Evolutionary conservation across 2,888 invertebrate genomes (phyloP), one percentile per base, ranked within the genome.

Genomic region (Prenolepis imparis): DNA sequence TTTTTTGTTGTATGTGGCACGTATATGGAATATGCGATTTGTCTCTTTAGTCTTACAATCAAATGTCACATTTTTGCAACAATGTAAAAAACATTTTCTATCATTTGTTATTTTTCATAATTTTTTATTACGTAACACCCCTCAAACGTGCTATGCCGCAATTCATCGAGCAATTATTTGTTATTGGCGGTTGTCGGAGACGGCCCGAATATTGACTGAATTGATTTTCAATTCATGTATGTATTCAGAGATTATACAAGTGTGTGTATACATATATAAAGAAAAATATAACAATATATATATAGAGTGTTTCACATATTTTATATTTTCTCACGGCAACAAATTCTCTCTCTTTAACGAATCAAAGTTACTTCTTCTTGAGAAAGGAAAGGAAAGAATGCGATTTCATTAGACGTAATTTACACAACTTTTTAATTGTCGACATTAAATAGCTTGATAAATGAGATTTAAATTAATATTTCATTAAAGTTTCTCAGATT

Each of bases 121-220:
- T 70, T 41, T 78, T 59, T 75, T 78, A 44, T n/a, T 41, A 78
- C 28, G 21, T 59, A 21, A 15, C 12, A 70, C 32, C 4, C 32
- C 44, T 72, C n/a, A 21, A 68, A 41, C 21, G 18, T 44, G 36
- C 59, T 59, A 36, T 32, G 48, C 59, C 44, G 44, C 32, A 70
- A 57, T 21, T 70, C 57, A 21, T 41, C 68, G 41, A 70, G 18
- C 67, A 36, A 68, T 77, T 67, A 77, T 66, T 55, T 68, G 68
- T 44, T 55, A 32, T 68, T 44, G 32, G 28, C 28, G 21, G 32
- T 78, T 32, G 21, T 15, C 12, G 57, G 39, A 24, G 24, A 8
- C 48, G 6, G 6, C n/a, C n/a, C 68, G 9, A 12, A 55, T 39
- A 55, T 68, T 24, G 24, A 59, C 59, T 78, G 18, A 24, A 44